phyloP scores from a whole-genome alignment of 2,797 vertebrate genomes.

The Melanotaenia boesemani region DNA sequence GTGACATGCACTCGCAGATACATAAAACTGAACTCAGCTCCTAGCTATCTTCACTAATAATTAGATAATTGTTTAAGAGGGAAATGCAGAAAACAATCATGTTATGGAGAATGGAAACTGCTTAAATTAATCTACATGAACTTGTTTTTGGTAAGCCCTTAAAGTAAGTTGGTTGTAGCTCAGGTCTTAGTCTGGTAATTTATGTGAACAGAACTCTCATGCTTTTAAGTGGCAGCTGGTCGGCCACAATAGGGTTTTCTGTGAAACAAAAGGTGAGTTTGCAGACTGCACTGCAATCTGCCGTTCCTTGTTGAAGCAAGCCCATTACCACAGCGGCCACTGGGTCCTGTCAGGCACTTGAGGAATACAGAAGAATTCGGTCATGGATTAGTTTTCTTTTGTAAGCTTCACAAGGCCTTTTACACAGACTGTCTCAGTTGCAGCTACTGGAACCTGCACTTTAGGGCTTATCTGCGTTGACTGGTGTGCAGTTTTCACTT shows the following conservation, averaged over 20 bases:
- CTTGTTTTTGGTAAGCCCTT: neutral
- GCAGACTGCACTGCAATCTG: slow-evolving; percentile 31
- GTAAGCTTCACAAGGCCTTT: slow-evolving; percentile 43
- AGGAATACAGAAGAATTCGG: slow-evolving; percentile 70
- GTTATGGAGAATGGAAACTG: neutral
- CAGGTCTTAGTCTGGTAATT: slow-evolving; percentile 13
- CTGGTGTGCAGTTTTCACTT: slow-evolving; percentile 32
- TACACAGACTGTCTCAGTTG: slow-evolving; percentile 45
- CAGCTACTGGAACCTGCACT: slow-evolving; percentile 54
- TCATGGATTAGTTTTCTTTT: slow-evolving; percentile 66
- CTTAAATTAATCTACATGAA: slow-evolving; percentile 2
- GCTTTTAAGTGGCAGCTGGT: slow-evolving; percentile 49
- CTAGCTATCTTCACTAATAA: neutral
- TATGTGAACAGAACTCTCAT: slow-evolving; percentile 44
- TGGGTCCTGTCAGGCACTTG: slow-evolving; percentile 53
- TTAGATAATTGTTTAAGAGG: neutral
- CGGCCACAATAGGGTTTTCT: slow-evolving; percentile 42
- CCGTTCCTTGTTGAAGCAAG: slow-evolving; percentile 24
- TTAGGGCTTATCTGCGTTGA: slow-evolving; percentile 41
- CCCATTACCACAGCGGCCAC: slow-evolving; percentile 48
- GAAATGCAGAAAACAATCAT: neutral
- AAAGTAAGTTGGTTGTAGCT: slow-evolving; percentile 10
- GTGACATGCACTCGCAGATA: neutral
- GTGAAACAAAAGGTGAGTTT: slow-evolving; percentile 51
- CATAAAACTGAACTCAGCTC: neutral